Conservation (phyloP, 2,888 invertebrate species). For the Trachelus tabidus region DNA sequence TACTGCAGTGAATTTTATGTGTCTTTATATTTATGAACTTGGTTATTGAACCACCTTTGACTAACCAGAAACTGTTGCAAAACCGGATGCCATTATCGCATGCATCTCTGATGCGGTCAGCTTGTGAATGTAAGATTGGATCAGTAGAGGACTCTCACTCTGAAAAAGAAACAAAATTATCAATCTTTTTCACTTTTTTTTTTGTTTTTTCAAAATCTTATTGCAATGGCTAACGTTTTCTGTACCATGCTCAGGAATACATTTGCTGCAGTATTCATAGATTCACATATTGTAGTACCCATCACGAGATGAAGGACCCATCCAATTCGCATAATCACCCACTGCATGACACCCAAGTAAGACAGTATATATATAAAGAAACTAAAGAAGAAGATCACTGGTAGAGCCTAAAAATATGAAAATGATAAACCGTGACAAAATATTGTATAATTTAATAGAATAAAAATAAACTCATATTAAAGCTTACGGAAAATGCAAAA, state of each 20-base stretch:
- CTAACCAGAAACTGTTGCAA: constrained; percentile 91
- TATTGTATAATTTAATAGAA: neutral
- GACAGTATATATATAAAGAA: constrained; percentile 90
- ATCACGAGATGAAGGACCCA: constrained; percentile 77
- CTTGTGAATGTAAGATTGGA: constrained; percentile 86
- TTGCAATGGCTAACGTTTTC: neutral
- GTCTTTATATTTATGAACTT: neutral
- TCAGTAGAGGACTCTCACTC: constrained; percentile 90
- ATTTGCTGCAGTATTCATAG: constrained; percentile 91
- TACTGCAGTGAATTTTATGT: neutral
- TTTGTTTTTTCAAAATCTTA: neutral
- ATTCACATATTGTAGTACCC: constrained; percentile 94
- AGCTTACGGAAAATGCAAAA: constrained; percentile 88
- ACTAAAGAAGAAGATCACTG: constrained; percentile 94
- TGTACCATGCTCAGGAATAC: constrained; percentile 92
- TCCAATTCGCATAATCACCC: constrained; percentile 84
- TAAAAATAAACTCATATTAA: constrained; percentile 1
- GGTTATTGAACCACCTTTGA: neutral
- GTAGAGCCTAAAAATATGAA: constrained; percentile 74
- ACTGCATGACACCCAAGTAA: constrained; percentile 90
- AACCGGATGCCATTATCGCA: constrained; percentile 93
- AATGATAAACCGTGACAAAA: neutral
- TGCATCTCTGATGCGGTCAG: constrained; percentile 94
- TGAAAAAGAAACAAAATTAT: constrained; percentile 62
- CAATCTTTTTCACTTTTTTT: neutral